These are phyloP conservation scores for Drosophila mauritiana DNA, from an alignment of 1,140 invertebrate genomes.

Conservation along the genomic window DNA sequence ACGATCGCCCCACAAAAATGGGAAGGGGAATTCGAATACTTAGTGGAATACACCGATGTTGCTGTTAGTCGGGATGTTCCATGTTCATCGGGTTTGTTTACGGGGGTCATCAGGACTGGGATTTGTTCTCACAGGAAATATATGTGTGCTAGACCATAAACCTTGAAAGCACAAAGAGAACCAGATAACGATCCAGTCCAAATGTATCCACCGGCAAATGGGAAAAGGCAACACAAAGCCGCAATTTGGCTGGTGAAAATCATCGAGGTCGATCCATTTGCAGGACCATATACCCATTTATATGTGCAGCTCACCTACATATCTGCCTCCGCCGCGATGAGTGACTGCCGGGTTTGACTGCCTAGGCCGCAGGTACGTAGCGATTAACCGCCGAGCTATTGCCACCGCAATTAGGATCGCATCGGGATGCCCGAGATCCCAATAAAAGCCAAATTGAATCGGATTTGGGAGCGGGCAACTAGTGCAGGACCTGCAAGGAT, in stretches of 20 bases:
- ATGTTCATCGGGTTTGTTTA: conserved; percentile 43
- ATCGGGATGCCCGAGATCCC: conserved; percentile 41
- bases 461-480: conserved; percentile 39
- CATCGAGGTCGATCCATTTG: conserved; percentile 69
- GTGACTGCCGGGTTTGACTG: conserved; percentile 71
- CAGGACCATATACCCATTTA: conserved; percentile 38
- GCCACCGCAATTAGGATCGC: conserved; percentile 74
- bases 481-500: conserved; percentile 62
- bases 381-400: conserved; percentile 73
- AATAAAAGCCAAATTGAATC: conserved; percentile 72
- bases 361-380: conserved; percentile 80
- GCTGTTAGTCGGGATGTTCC: conserved; percentile 34
- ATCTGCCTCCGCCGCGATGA: conserved; percentile 17
- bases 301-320: background rate
- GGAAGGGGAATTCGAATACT: conserved; percentile 26
- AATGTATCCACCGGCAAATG: conserved; percentile 47
- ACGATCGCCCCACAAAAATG: conserved; percentile 17
- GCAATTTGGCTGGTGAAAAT: conserved; percentile 74
- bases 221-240: conserved; percentile 63
- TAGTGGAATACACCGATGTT: conserved; percentile 15
- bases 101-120: conserved; percentile 48
- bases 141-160: conserved; percentile 58
- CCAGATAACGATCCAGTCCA: conserved; percentile 69
- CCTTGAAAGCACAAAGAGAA: conserved; percentile 71
- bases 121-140: conserved; percentile 75